phyloP scores from a whole-genome alignment of 53 echinoderm and acorn worm species.

The Glandiceps talaboti region DNA sequence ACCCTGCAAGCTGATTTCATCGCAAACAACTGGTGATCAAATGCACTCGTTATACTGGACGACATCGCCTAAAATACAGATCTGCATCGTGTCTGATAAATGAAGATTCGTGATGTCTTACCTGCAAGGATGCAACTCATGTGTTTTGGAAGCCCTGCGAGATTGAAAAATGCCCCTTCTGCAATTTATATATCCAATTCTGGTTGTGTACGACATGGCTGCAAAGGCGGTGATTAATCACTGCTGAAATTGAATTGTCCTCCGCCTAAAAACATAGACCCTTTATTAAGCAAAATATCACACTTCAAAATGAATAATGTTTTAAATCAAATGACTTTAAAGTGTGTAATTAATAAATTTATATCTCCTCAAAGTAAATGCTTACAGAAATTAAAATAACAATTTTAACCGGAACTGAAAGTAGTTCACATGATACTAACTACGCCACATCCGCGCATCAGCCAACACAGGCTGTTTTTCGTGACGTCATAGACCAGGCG shows the following conservation, averaged over 20 bases:
- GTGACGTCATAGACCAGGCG: background rate
- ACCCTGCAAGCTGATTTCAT: background rate
- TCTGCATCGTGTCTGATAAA: background rate
- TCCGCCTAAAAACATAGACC: background rate
- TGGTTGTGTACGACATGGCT: background rate
- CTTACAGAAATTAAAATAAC: no score
- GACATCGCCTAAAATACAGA: background rate
- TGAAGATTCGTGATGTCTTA: background rate
- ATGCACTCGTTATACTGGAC: background rate
- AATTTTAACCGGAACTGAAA: background rate
- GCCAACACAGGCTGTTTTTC: background rate
- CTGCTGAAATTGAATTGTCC: background rate
- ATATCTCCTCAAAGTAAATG: no score
- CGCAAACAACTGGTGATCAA: background rate
- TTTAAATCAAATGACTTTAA: background rate
- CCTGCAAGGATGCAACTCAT: background rate
- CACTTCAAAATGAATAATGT: no score
- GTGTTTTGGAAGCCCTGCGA: background rate
- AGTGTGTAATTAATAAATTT: no score
- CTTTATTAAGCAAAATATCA: no score
- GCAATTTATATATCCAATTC: background rate
- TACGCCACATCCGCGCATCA: background rate
- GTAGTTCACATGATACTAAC: background rate
- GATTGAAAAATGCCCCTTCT: background rate
- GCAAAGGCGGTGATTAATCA: background rate